Evolutionary conservation across 37 sponge, comb jelly and placozoan genomes (phyloP).

Genomic region (Haliclona indistincta): DNA sequence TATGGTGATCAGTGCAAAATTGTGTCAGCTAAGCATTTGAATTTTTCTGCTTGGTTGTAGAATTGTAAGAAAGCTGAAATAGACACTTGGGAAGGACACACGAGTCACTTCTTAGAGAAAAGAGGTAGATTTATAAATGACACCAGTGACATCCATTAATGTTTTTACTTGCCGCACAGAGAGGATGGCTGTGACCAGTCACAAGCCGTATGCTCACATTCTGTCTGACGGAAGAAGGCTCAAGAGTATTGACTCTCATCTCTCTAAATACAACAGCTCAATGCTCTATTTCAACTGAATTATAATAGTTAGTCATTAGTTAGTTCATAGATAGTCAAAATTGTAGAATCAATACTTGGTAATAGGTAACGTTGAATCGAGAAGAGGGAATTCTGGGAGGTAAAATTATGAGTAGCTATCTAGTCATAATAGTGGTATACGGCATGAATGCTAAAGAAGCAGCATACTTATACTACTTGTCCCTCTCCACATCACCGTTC

Average conservation of each 20-base stretch:
- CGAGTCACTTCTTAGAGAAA: slow-evolving; percentile 52
- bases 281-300: slow-evolving; percentile 10
- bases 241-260: slow-evolving; percentile 34
- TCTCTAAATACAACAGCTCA: slow-evolving; percentile 74
- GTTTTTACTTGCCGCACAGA: slow-evolving; percentile 34
- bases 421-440: too few species aligned
- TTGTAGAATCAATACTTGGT: too few species aligned
- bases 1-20: background rate
- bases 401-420: too few species aligned
- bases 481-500: too few species aligned
- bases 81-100: slow-evolving; percentile 59
- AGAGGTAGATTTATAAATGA: slow-evolving; percentile 38
- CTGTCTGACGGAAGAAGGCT: slow-evolving; percentile 40
- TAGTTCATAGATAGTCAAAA: too few species aligned
- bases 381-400: too few species aligned
- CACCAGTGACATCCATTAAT: background rate
- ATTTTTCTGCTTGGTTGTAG: slow-evolving; percentile 11
- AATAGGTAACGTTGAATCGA: too few species aligned
- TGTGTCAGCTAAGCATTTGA: background rate
- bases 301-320: too few species aligned
- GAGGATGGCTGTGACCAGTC: slow-evolving; percentile 50
- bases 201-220: slow-evolving; percentile 14
- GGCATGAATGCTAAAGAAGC: too few species aligned
- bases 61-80: slow-evolving; percentile 28
- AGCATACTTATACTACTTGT: too few species aligned